These are phyloP conservation scores for Myrmecophaga tridactyla DNA, from an alignment of 2,113 vertebrate genomes.

Conservation along the genomic window DNA sequence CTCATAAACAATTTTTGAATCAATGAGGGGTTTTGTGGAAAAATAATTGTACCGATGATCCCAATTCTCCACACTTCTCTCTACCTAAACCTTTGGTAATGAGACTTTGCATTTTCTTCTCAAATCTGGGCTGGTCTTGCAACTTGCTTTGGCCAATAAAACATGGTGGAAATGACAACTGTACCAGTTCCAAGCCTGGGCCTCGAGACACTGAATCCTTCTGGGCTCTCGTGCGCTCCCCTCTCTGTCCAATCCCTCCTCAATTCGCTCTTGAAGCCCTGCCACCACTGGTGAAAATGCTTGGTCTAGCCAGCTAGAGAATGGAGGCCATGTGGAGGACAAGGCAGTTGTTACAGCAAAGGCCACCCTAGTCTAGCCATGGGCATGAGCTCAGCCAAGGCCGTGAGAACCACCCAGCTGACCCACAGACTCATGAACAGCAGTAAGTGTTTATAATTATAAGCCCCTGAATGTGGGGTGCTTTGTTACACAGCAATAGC, in stretches of 20 bases:
- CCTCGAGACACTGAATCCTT: neutral
- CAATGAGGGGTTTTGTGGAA: neutral
- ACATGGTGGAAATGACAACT: accelerated
- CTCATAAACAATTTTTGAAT: accelerated
- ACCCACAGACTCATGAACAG: too few species aligned
- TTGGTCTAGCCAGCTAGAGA: neutral
- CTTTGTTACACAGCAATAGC: too few species aligned
- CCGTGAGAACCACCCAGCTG: too few species aligned
- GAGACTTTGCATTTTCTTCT: too few species aligned
- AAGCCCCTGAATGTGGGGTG: too few species aligned
- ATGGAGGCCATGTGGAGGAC: too few species aligned
- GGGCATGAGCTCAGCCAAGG: too few species aligned
- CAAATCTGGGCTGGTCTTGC: neutral
- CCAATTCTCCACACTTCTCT: neutral
- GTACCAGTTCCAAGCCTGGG: neutral
- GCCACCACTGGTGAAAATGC: accelerated
- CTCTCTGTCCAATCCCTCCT: neutral
- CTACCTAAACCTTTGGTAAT: neutral
- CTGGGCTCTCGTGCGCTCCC: neutral
- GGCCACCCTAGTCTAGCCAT: too few species aligned
- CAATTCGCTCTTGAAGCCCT: neutral
- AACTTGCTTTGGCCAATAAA: neutral
- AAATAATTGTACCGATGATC: neutral
- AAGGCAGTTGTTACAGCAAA: too few species aligned
- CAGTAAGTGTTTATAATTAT: too few species aligned